Evolutionary conservation across 2,888 invertebrate species (phyloP).

Genomic region (Sussaba pulchella): DNA sequence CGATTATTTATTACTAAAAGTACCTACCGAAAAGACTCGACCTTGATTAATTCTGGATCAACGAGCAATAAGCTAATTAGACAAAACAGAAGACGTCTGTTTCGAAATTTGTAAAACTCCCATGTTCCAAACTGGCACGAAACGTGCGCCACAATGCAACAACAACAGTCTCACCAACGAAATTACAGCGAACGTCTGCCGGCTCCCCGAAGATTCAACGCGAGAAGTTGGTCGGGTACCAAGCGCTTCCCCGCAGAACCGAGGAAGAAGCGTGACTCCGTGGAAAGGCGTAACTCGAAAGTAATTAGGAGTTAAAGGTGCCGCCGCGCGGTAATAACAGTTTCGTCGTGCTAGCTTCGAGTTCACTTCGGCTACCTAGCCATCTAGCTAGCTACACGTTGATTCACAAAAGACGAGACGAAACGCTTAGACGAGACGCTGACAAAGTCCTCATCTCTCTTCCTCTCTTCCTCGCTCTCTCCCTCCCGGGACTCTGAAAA

Average conservation of each 20-base stretch:
- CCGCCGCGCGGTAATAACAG: conserved; percentile 74
- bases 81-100: conserved; percentile 71
- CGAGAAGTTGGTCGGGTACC: conserved; percentile 22
- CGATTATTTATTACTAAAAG: too few relatives aligned
- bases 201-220: conserved; percentile 21
- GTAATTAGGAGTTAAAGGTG: conserved; percentile 76
- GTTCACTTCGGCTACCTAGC: conserved; percentile 7
- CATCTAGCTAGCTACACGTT: conserved; percentile 26
- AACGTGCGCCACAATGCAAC: too few relatives aligned
- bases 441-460: conserved; percentile 32
- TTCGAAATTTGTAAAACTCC: too few relatives aligned
- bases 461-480: too few relatives aligned
- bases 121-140: too few relatives aligned
- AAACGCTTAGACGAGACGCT: conserved; percentile 10
- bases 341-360: conserved; percentile 56
- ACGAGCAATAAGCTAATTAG: conserved; percentile 76
- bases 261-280: conserved; percentile 60
- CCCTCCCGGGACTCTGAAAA: conserved; percentile 39
- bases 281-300: conserved; percentile 71
- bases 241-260: conserved; percentile 49
- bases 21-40: conserved; percentile 57
- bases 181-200: neutral
- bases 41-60: conserved; percentile 44
- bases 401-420: conserved; percentile 33
- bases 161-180: too few relatives aligned